phyloP scores from a whole-genome alignment of 2,888 invertebrate genomes.

The Halictus ligatus region DNA sequence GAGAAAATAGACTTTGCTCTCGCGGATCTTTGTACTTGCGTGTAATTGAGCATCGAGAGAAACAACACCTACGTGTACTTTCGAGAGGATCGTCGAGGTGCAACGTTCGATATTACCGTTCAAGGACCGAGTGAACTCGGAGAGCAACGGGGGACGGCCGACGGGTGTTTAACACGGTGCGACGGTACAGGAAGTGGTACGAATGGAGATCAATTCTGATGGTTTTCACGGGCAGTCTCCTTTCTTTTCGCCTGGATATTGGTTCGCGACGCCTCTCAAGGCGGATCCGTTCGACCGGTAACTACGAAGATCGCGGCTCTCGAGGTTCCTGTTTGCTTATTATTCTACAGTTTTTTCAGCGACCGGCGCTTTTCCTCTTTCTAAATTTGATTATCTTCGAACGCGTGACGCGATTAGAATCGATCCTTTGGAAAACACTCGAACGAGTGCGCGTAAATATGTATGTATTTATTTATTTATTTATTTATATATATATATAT shows the following conservation, averaged over 20 bases:
- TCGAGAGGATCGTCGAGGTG: not conserved
- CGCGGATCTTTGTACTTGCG: slow-evolving; percentile 62
- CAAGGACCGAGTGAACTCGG: not conserved
- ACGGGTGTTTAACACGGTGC: not conserved
- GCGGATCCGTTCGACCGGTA: not conserved
- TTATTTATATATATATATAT: not conserved
- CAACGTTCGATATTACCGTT: not conserved
- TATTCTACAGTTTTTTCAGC: slow-evolving; percentile 1
- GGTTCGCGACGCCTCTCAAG: not conserved
- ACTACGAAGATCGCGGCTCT: slow-evolving; percentile 12
- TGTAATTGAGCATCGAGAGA: slow-evolving; percentile 64
- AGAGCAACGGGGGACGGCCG: not conserved
- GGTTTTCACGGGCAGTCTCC: not conserved
- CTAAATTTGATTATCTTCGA: slow-evolving; percentile 51
- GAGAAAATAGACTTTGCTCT: slow-evolving; percentile 61
- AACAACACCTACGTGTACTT: slow-evolving; percentile 6
- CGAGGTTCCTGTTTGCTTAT: not conserved
- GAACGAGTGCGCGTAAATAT: slow-evolving; percentile 50
- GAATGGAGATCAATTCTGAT: slow-evolving; percentile 12
- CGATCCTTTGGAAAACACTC: slow-evolving; percentile 33
- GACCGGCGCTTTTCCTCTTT: slow-evolving; percentile 6
- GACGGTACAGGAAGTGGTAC: not conserved
- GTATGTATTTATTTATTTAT: not conserved
- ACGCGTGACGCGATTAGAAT: slow-evolving; percentile 61
- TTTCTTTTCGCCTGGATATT: not conserved